These are phyloP conservation scores for Drosophila histrio DNA, from an alignment of 2,888 invertebrate species.

Conservation along the genomic window DNA sequence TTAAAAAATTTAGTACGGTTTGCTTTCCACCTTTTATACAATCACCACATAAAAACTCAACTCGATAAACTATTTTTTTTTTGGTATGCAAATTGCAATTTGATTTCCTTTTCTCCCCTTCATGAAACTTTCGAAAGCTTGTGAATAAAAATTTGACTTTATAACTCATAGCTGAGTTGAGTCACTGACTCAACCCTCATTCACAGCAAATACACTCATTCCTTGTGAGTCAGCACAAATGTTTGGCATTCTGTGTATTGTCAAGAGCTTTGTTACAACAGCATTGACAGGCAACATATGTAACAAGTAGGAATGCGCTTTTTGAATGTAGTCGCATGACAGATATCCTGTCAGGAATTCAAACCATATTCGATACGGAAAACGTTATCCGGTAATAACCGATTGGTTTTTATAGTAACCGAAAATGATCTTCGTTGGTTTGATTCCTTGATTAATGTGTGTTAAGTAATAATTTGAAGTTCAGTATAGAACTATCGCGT, in stretches of 20 bases:
- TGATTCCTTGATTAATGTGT: too few species aligned
- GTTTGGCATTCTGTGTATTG: constrained; percentile 19
- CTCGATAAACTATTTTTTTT: constrained; percentile 1
- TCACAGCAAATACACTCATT: constrained; percentile 13
- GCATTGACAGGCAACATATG: constrained; percentile 34
- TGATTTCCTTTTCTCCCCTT: neutral
- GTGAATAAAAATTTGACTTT: constrained; percentile 17
- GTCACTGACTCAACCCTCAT: constrained; percentile 33
- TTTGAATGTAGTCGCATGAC: too few species aligned
- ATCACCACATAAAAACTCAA: neutral
- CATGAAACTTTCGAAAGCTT: constrained; percentile 27
- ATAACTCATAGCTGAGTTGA: constrained; percentile 23
- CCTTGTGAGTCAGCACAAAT: constrained; percentile 48
- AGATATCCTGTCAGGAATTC: too few species aligned
- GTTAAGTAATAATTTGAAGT: too few species aligned
- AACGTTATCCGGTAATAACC: too few species aligned
- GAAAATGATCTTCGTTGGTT: too few species aligned
- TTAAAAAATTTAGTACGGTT: too few species aligned
- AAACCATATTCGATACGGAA: too few species aligned
- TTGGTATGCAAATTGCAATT: constrained; percentile 36
- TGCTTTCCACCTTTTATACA: neutral
- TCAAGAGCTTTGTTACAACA: constrained; percentile 27
- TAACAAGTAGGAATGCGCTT: neutral
- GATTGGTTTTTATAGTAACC: too few species aligned
- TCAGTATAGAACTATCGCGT: too few species aligned